Base-by-base conservation (phyloP, 2,113 vertebrate genomes). In the Petrocephalus zakoni region DNA sequence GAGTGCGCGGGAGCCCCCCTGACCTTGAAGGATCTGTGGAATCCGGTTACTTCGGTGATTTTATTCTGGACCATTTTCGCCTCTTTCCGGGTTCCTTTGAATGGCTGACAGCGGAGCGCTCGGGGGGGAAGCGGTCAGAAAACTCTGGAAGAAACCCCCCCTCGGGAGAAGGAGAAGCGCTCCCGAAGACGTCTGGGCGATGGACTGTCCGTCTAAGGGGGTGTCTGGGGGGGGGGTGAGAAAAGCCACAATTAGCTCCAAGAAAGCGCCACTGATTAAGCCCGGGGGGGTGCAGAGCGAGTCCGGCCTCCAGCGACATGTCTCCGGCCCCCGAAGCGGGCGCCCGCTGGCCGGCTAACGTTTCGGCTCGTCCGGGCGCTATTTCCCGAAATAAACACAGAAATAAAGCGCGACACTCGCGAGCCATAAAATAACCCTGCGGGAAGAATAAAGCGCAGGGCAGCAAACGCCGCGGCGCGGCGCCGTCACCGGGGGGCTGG, bases 1-100 rank as follows among this genome's bases (percentile, higher is more conserved):
- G 29, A 56, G 25, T 56, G 10, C 4, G 46, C 7, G 1, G 22
- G 46, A 47, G 22, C 2, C 21, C 21, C 21, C 89, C 92, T 92
- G 92, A 97, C 97, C 97, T 97, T 98, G 93, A 98, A 98, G 25
- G 97, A 98, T 92, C 96, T 96, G 88, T 97, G 97, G 92, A 98
- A 98, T 91, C 97, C 97, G 89, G 96, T 95, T 90, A 97, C 94
- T 92, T 98, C 97, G 81, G 96, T 92, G 56, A 96, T 96, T 93
- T 97, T 99, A 89, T 97, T 98, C 94, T 98, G 97, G 92, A 98
- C 97, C 97, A 98, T 98, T 93, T 94, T 94, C 89, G 72, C n/a
- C n/a, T n/a, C n/a, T 34, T 86, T 37, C 10, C 25, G n/a, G n/a
- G 46, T 51, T n/a, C n/a, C 82, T n/a, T 46, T 46, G 81, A 25